Evolutionary conservation across 1,140 invertebrate genomes (phyloP).

Genomic region (Lepidurus couesii): DNA sequence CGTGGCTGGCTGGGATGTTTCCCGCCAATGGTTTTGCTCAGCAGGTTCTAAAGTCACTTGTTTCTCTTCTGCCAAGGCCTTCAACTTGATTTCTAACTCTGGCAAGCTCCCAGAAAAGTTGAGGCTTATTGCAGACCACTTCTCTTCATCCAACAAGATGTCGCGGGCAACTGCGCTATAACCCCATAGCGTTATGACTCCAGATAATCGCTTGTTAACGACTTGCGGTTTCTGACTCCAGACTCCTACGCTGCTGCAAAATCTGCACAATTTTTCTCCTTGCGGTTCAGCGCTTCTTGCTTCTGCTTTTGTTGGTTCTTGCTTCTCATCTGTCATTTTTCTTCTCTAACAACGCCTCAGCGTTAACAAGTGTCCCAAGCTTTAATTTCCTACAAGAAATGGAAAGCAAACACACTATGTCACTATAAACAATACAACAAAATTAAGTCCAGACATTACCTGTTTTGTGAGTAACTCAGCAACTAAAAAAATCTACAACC

Average conservation of each 20-base stretch:
- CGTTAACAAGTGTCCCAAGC: no score
- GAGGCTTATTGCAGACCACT: background rate
- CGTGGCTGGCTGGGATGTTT: background rate
- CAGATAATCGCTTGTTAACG: constrained; percentile 44
- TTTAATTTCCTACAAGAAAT: no score
- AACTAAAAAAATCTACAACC: no score
- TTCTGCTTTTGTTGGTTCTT: no score
- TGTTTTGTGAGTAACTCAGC: no score
- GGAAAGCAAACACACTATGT: no score
- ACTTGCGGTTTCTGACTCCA: constrained; percentile 48
- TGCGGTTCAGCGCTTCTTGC: background rate
- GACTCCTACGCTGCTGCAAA: constrained; percentile 39
- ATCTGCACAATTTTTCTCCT: background rate
- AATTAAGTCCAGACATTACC: no score
- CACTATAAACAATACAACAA: no score
- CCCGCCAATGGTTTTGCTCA: background rate
- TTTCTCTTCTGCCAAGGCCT: constrained; percentile 35
- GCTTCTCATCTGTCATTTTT: no score
- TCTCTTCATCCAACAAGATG: background rate
- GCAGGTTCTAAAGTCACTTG: background rate
- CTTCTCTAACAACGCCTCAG: no score
- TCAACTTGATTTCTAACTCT: constrained; percentile 23
- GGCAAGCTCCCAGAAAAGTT: background rate
- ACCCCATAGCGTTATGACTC: constrained; percentile 29
- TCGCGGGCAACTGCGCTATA: constrained; percentile 11